These are phyloP conservation scores for Pectinophora gossypiella DNA, from an alignment of 1,140 invertebrate species.

Conservation along the genomic window DNA sequence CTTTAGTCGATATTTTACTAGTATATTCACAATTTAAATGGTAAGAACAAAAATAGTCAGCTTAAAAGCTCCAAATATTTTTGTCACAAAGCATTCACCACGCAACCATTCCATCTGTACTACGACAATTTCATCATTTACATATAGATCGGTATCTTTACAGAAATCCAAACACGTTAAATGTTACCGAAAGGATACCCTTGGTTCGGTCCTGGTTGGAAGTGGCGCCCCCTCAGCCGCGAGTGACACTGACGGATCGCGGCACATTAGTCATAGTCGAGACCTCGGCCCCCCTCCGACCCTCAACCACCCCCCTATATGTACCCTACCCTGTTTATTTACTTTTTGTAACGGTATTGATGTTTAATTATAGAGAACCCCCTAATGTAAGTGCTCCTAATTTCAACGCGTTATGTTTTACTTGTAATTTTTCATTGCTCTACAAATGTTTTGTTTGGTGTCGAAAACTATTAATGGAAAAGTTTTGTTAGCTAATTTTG, in stretches of 20 bases:
- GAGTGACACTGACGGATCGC: constrained; percentile 70
- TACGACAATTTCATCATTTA: constrained; percentile 36
- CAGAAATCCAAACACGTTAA: constrained; percentile 43
- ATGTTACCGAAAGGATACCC: constrained; percentile 62
- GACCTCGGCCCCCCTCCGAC: constrained; percentile 44
- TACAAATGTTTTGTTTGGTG: constrained; percentile 12
- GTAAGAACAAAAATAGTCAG: too few species aligned
- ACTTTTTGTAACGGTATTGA: constrained; percentile 75
- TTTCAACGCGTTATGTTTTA: constrained; percentile 57
- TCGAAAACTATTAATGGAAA: constrained; percentile 8
- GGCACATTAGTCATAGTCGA: constrained; percentile 70
- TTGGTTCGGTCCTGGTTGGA: constrained; percentile 50
- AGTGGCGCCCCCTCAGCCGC: constrained; percentile 54
- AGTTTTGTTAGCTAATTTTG: too few species aligned
- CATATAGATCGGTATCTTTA: constrained; percentile 67
- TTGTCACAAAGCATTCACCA: neutral
- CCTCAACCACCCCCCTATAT: constrained; percentile 31
- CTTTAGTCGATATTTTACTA: too few species aligned
- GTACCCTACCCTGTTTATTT: constrained; percentile 69
- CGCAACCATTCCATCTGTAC: neutral
- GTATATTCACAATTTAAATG: too few species aligned
- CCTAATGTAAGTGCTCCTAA: constrained; percentile 51
- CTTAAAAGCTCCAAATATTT: neutral
- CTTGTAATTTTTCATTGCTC: constrained; percentile 41
- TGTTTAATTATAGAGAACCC: constrained; percentile 71